phyloP scores from a whole-genome alignment of 2,888 invertebrate genomes.

The Slavum lentiscoides region DNA sequence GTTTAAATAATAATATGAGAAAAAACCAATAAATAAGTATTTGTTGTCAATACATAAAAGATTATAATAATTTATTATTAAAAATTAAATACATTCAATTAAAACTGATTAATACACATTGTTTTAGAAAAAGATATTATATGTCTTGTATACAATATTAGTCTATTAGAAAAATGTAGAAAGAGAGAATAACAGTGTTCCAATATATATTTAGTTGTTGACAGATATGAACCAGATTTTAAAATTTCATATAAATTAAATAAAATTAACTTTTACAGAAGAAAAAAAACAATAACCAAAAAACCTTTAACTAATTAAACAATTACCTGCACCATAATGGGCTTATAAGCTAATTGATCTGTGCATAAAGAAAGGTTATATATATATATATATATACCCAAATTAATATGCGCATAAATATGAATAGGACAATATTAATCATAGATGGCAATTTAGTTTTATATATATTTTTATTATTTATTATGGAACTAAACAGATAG shows the following conservation, averaged over 20 bases:
- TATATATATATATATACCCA: slow-evolving; percentile 10
- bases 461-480: slow-evolving; percentile 8
- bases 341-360: slow-evolving; percentile 48
- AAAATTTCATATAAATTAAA: slow-evolving; percentile 28
- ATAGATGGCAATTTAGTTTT: slow-evolving; percentile 40
- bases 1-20: slow-evolving; percentile 23
- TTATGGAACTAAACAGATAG: slow-evolving; percentile 41
- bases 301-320: slow-evolving; percentile 37
- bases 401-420: slow-evolving; percentile 41
- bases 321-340: slow-evolving; percentile 49
- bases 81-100: slow-evolving; percentile 44
- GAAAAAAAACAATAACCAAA: slow-evolving; percentile 49
- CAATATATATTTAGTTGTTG: slow-evolving; percentile 14
- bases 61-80: slow-evolving; percentile 50
- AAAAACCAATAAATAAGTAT: slow-evolving; percentile 21
- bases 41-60: slow-evolving; percentile 28
- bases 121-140: slow-evolving; percentile 38
- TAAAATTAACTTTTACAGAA: slow-evolving; percentile 30
- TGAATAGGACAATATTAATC: slow-evolving; percentile 41
- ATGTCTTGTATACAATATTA: slow-evolving; percentile 38
- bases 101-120: slow-evolving; percentile 37
- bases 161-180: slow-evolving; percentile 46
- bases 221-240: slow-evolving; percentile 18
- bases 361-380: slow-evolving; percentile 37
- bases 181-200: slow-evolving; percentile 18